Evolutionary conservation across 2,797 vertebrate species (phyloP).

Genomic region (Monodelphis domestica): DNA sequence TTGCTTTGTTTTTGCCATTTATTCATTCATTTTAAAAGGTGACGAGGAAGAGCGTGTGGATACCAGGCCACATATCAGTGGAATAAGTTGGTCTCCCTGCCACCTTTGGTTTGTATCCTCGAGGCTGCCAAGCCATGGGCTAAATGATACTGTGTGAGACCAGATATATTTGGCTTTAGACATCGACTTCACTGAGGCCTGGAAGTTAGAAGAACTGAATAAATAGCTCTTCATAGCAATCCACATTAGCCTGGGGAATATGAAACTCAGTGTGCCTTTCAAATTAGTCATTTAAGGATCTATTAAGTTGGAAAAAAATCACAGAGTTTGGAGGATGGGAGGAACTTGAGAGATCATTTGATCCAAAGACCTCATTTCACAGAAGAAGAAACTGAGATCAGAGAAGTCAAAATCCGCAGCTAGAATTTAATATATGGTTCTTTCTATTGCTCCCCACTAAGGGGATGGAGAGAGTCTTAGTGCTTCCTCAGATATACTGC

Average conservation of each 20-base stretch:
- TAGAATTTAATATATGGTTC: neutral
- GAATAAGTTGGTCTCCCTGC: neutral
- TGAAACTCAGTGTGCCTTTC: neutral
- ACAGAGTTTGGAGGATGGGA: neutral
- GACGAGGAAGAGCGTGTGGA: neutral
- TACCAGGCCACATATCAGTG: neutral
- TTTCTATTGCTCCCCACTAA: neutral
- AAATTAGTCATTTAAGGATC: conserved; percentile 17
- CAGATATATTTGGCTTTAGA: neutral
- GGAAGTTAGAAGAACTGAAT: conserved; percentile 14
- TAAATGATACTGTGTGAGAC: neutral
- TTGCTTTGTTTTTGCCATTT: neutral
- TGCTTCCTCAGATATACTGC: neutral
- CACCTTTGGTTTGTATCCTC: neutral
- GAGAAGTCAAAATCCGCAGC: neutral
- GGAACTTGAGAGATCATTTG: neutral
- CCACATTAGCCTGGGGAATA: conserved; percentile 27
- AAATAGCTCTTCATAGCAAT: neutral
- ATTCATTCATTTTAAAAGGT: neutral
- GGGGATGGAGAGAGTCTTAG: neutral
- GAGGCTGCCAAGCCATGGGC: no score
- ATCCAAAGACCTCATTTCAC: neutral
- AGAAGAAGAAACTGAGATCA: neutral
- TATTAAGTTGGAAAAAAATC: neutral
- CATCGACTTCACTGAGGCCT: neutral